A percentile compares a stretch with the other conserved stretches of the same genome.
These are phyloP conservation scores for Gobius niger DNA, from an alignment of 2,113 vertebrate species.

Conservation along the genomic window DNA sequence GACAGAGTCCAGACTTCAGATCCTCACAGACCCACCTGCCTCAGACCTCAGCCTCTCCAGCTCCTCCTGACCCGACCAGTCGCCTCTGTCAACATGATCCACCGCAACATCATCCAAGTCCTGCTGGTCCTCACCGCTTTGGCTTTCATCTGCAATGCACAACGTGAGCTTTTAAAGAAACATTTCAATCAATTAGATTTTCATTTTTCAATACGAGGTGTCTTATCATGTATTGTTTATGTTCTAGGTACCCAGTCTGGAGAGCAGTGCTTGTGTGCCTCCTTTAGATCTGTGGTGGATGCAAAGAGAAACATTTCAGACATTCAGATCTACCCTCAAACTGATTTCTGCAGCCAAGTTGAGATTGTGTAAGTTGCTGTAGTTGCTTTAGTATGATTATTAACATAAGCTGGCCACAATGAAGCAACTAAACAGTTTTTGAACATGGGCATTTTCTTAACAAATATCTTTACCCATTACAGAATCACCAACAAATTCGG, in stretches of 20 bases:
- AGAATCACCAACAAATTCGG: constrained; percentile 49
- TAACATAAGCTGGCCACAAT: no score
- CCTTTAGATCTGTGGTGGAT: rapidly evolving
- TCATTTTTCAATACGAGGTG: background rate
- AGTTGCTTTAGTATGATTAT: no score
- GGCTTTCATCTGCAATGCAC: constrained; percentile 46
- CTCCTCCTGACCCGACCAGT: background rate
- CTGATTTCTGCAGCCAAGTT: constrained; percentile 51
- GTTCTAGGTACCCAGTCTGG: constrained; percentile 12
- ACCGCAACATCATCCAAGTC: constrained; percentile 40
- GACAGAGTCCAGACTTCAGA: constrained; percentile 24
- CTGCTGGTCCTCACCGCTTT: constrained; percentile 55
- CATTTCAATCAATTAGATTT: background rate
- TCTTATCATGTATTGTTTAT: background rate
- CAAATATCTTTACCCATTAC: constrained; percentile 5
- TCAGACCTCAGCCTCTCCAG: background rate
- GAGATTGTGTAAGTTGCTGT: constrained; percentile 70
- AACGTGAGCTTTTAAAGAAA: constrained; percentile 49
- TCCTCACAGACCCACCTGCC: constrained; percentile 15
- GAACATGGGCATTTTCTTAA: no score
- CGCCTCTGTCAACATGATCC: constrained; percentile 45
- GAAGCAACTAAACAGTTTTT: no score
- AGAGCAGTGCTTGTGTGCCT: constrained; percentile 56
- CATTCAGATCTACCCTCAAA: constrained; percentile 58
- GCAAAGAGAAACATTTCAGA: background rate